phyloP scores from a whole-genome alignment of 2,113 vertebrate species.

The Aptenodytes patagonicus region DNA sequence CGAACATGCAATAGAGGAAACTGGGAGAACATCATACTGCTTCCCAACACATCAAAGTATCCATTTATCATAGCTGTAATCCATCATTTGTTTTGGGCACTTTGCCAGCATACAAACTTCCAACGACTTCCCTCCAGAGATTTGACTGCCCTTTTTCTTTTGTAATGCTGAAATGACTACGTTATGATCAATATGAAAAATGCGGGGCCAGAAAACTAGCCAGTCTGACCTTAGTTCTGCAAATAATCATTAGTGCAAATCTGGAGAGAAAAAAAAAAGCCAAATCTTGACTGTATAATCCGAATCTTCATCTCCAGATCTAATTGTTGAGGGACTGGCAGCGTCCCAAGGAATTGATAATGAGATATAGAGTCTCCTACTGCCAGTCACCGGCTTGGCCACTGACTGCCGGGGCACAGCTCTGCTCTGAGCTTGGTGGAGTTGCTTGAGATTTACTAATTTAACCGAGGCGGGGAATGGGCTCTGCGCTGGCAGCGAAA shows the following conservation, averaged over 20 bases:
- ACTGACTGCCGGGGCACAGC: background rate
- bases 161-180: conserved; percentile 28
- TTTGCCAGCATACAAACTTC: conserved; percentile 1
- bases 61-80: background rate
- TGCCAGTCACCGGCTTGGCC: background rate
- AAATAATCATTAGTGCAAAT: conserved; percentile 48
- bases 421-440: background rate
- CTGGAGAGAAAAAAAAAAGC: background rate
- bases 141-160: conserved; percentile 9
- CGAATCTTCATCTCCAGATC: conserved; percentile 58
- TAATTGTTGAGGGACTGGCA: conserved; percentile 62
- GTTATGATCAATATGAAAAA: conserved; percentile 44
- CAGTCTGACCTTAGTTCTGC: conserved; percentile 42
- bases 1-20: background rate
- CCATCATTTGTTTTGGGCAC: background rate
- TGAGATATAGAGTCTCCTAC: conserved; percentile 39
- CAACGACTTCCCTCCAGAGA: background rate
- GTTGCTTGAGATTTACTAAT: background rate
- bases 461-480: background rate
- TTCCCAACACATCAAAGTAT: background rate
- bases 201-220: background rate
- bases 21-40: background rate
- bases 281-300: conserved; percentile 48
- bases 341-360: conserved; percentile 49
- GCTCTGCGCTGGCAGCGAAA: background rate